Evolutionary conservation across 1,140 invertebrate genomes (phyloP).

Genomic region (Carposina sasakii): DNA sequence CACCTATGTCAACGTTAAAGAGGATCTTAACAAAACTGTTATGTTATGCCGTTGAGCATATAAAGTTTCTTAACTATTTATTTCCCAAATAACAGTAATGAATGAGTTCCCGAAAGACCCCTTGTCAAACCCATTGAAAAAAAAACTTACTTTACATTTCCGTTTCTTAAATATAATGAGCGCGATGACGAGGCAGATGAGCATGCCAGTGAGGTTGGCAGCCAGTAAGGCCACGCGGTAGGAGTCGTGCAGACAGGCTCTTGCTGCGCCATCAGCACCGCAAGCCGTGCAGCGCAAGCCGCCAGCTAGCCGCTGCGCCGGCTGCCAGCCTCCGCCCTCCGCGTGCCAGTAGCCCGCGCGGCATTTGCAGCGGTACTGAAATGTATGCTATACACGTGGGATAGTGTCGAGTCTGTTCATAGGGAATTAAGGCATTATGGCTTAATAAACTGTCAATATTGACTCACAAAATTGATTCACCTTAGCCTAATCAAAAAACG

Average conservation of each 20-base stretch:
- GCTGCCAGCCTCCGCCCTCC: slow-evolving; percentile 37
- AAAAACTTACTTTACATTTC: slow-evolving; percentile 82
- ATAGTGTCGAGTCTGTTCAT: no score
- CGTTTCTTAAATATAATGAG: slow-evolving; percentile 82
- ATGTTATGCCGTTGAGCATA: no score
- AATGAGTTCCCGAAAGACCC: no score
- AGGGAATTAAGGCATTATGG: no score
- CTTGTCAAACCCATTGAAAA: no score
- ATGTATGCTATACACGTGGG: neutral
- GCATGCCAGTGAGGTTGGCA: slow-evolving; percentile 82
- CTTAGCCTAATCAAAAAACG: no score
- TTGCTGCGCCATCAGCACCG: slow-evolving; percentile 42
- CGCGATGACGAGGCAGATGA: slow-evolving; percentile 79
- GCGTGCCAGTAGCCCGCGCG: slow-evolving; percentile 46
- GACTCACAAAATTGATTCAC: no score
- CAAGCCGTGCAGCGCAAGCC: slow-evolving; percentile 43
- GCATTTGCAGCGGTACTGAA: slow-evolving; percentile 56
- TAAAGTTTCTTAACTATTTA: no score
- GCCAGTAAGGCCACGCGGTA: slow-evolving; percentile 79
- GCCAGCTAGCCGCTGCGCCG: slow-evolving; percentile 17
- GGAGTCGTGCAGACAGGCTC: slow-evolving; percentile 68
- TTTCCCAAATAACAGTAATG: no score
- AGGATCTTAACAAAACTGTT: no score
- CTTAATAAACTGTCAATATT: no score
- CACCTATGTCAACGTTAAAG: no score